Evolutionary conservation across 2,888 invertebrate species (phyloP).

Genomic region (Agrotis exclamationis): DNA sequence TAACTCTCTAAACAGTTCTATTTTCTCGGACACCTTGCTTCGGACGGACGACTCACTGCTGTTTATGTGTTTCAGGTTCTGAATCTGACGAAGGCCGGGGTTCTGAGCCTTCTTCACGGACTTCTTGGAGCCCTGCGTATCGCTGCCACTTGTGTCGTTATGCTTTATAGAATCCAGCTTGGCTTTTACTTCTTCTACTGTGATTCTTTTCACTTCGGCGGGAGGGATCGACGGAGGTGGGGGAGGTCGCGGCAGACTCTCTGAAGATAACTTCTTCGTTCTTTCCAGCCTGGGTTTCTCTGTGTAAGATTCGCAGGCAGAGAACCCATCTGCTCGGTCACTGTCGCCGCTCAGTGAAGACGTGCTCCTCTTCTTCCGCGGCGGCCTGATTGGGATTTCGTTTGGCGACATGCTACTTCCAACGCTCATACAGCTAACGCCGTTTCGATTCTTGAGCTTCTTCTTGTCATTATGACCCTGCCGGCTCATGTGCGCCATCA

Average conservation of each 20-base stretch:
- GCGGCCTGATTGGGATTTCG: conserved; percentile 93
- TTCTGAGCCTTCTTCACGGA: conserved; percentile 77
- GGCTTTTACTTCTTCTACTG: conserved; percentile 91
- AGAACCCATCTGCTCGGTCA: conserved; percentile 90
- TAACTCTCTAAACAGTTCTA: conserved; percentile 87
- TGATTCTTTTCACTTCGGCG: conserved; percentile 85
- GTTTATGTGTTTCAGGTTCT: conserved; percentile 72
- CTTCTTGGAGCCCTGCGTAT: conserved; percentile 90
- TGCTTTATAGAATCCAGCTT: conserved; percentile 89
- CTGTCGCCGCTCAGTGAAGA: conserved; percentile 92
- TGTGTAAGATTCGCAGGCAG: conserved; percentile 86
- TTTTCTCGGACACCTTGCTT: conserved; percentile 90
- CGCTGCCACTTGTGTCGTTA: conserved; percentile 85
- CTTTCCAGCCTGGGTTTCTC: conserved; percentile 89
- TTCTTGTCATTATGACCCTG: conserved; percentile 89
- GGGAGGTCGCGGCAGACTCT: conserved; percentile 90
- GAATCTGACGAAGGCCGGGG: conserved; percentile 65
- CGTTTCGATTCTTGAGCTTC: conserved; percentile 93
- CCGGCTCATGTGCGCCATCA: conserved; percentile 95
- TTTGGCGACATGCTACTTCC: conserved; percentile 91
- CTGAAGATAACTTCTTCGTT: conserved; percentile 90
- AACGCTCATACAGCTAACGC: conserved; percentile 94
- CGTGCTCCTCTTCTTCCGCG: conserved; percentile 94
- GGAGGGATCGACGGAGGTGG: conserved; percentile 79
- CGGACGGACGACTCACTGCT: conserved; percentile 86